Percentiles rank a stretch among this genome's conserved stretches.
These are phyloP conservation scores for Poecile atricapillus DNA, from an alignment of 2,113 vertebrate species.

Conservation along the genomic window DNA sequence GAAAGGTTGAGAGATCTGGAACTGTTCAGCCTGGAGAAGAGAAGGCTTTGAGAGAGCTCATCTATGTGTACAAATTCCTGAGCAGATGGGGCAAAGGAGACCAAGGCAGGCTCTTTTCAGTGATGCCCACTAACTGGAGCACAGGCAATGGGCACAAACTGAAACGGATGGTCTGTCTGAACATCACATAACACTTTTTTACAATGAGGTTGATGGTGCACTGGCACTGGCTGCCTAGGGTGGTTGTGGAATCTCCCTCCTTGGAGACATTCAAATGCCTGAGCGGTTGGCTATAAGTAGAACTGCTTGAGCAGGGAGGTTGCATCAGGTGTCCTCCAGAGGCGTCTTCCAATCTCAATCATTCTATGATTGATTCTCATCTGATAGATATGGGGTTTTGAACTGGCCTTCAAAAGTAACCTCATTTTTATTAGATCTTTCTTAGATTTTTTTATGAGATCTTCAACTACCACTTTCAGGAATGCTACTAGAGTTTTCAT, in stretches of 20 bases:
- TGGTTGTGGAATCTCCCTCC: not conserved
- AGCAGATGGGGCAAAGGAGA: not conserved
- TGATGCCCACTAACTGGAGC: not conserved
- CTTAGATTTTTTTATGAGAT: not conserved
- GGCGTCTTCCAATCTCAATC: not conserved
- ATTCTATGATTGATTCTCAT: not conserved
- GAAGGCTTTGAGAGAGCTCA: not conserved
- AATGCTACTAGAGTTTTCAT: not conserved
- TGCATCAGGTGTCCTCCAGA: not conserved
- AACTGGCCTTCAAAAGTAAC: not conserved
- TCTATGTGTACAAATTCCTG: not conserved
- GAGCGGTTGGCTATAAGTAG: not conserved
- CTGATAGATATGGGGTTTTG: not conserved
- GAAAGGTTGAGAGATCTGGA: not conserved
- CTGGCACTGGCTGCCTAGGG: not conserved
- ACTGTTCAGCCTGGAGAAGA: not conserved
- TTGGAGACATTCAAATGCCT: not conserved
- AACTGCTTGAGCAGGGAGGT: not conserved
- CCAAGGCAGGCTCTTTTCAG: not conserved
- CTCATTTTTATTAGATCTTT: not conserved
- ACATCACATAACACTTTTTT: not conserved
- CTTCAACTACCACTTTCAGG: not conserved
- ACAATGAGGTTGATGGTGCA: no score
- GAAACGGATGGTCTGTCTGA: not conserved
- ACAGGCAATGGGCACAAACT: not conserved